Evolutionary conservation across 2,888 invertebrate species (phyloP).

Genomic region (Chrysopilus asiliformis): DNA sequence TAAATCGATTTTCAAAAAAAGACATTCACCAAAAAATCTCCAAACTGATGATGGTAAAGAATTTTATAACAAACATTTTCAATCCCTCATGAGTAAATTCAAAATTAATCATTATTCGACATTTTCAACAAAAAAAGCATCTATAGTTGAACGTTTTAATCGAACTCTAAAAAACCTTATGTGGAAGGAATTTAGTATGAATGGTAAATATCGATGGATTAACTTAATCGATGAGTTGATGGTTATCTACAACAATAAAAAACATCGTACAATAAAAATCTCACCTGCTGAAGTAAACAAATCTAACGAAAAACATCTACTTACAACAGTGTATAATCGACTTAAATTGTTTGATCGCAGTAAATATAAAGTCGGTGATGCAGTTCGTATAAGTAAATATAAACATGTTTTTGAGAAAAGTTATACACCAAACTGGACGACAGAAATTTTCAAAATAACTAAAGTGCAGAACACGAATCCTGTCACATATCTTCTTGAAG

Average conservation of each 20-base stretch:
- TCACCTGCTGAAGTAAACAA: too few species aligned
- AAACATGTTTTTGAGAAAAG: slow-evolving; percentile 20
- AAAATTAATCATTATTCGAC: too few species aligned
- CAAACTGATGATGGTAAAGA: not conserved
- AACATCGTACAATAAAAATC: slow-evolving; percentile 18
- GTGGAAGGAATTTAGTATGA: not conserved
- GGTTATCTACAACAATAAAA: slow-evolving; percentile 16
- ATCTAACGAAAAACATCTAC: slow-evolving; percentile 16
- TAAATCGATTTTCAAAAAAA: too few species aligned
- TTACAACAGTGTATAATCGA: slow-evolving; percentile 10
- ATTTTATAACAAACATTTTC: not conserved
- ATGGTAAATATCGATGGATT: not conserved
- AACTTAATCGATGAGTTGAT: slow-evolving; percentile 15
- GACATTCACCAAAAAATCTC: not conserved
- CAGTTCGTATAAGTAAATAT: slow-evolving; percentile 19
- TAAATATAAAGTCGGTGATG: slow-evolving; percentile 18
- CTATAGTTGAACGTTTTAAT: not conserved
- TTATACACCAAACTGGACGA: slow-evolving; percentile 23
- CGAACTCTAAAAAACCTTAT: not conserved
- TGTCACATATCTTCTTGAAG: slow-evolving; percentile 18
- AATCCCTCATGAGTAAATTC: not conserved
- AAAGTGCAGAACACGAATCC: slow-evolving; percentile 20
- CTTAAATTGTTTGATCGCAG: slow-evolving; percentile 7
- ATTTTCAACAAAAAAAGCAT: too few species aligned
- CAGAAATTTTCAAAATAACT: slow-evolving; percentile 21